These are phyloP conservation scores for Ethmia dodecea DNA, from an alignment of 2,888 invertebrate genomes.

Conservation along the genomic window DNA sequence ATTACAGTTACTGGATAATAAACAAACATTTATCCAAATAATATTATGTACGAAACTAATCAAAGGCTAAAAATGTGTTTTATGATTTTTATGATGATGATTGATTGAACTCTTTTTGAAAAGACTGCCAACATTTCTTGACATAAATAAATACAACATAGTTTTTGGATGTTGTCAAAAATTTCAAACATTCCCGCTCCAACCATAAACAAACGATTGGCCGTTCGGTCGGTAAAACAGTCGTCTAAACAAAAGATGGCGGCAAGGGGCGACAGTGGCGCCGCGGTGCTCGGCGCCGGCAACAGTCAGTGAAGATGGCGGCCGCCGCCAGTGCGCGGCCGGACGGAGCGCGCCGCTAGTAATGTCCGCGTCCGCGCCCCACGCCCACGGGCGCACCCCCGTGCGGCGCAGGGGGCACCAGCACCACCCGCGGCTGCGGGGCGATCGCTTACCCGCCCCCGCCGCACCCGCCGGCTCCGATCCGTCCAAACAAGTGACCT, in stretches of 20 bases:
- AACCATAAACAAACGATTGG: slow-evolving; percentile 27
- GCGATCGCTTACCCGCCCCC: slow-evolving; percentile 75
- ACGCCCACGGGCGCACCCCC: slow-evolving; percentile 78
- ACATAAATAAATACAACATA: not conserved
- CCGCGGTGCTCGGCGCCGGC: slow-evolving; percentile 35
- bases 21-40: too few species aligned
- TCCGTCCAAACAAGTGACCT: slow-evolving; percentile 72
- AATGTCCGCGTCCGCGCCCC: slow-evolving; percentile 78
- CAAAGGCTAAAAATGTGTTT: too few species aligned
- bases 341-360: slow-evolving; percentile 62
- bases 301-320: slow-evolving; percentile 78
- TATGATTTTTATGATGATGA: too few species aligned
- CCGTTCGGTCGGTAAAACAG: slow-evolving; percentile 58
- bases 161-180: not conserved
- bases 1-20: not conserved
- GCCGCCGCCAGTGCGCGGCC: slow-evolving; percentile 67
- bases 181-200: slow-evolving; percentile 41
- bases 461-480: slow-evolving; percentile 34
- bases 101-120: not conserved
- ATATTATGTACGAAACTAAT: too few species aligned
- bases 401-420: slow-evolving; percentile 84
- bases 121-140: not conserved
- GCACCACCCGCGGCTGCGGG: slow-evolving; percentile 84
- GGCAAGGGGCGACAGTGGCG: slow-evolving; percentile 56
- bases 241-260: slow-evolving; percentile 52